These are phyloP conservation scores for Stegodyphus dumicola DNA, from an alignment of 1,140 invertebrate genomes.

Conservation along the genomic window DNA sequence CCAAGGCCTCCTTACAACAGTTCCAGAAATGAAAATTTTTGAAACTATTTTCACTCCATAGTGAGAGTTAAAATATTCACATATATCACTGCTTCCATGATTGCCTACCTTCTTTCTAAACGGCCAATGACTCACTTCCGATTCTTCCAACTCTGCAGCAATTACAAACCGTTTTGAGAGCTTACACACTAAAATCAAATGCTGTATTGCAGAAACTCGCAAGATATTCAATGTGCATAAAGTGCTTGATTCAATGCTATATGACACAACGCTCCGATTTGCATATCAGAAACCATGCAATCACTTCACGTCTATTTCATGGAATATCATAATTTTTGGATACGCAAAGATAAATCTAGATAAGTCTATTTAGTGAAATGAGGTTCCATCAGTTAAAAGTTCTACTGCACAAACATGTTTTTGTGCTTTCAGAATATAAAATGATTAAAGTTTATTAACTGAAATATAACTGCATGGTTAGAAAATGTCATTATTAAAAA, in stretches of 20 bases:
- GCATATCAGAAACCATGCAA: background rate
- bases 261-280: background rate
- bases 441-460: too few relatives aligned
- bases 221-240: background rate
- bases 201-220: background rate
- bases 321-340: too few relatives aligned
- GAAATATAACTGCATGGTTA: too few relatives aligned
- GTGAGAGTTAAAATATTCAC: background rate
- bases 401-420: too few relatives aligned
- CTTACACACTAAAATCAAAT: background rate
- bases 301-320: background rate
- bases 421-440: too few relatives aligned
- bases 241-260: background rate
- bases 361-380: too few relatives aligned
- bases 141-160: background rate
- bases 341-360: too few relatives aligned
- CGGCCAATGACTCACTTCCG: background rate
- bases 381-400: too few relatives aligned
- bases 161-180: background rate
- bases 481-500: too few relatives aligned
- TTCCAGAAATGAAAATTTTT: background rate
- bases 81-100: background rate
- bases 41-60: background rate
- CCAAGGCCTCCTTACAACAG: background rate
- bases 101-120: background rate